Percentiles rank a stretch among this genome's conserved stretches.
These are phyloP conservation scores for Acrocyrtus sp. DNA, from an alignment of 2,888 invertebrate genomes.

Conservation along the genomic window DNA sequence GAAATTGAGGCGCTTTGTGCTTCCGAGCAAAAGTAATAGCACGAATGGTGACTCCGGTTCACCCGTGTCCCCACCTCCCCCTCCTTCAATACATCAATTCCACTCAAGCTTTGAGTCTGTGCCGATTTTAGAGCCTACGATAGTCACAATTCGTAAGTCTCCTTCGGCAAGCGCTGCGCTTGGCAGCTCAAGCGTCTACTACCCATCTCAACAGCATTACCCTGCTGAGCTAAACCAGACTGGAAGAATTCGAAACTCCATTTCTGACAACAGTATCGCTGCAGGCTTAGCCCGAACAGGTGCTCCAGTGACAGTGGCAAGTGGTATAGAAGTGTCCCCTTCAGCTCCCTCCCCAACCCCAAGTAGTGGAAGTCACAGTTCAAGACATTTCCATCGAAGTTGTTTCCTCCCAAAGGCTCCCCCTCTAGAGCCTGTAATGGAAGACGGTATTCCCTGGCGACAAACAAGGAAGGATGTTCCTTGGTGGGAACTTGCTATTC, in stretches of 20 bases:
- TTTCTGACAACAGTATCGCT: slow-evolving; percentile 62
- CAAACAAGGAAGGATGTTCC: slow-evolving; percentile 77
- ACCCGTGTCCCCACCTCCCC: slow-evolving; percentile 5
- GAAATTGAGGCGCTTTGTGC: slow-evolving; percentile 59
- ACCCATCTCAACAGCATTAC: slow-evolving; percentile 1
- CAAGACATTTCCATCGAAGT: slow-evolving; percentile 61
- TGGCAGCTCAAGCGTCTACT: slow-evolving; percentile 21
- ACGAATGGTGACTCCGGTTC: slow-evolving; percentile 3
- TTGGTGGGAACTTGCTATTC: slow-evolving; percentile 89
- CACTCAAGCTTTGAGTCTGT: slow-evolving; percentile 42
- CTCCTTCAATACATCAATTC: slow-evolving; percentile 43
- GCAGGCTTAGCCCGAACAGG: slow-evolving; percentile 15
- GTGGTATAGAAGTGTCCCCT: slow-evolving; percentile 15
- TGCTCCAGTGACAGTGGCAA: slow-evolving; percentile 43
- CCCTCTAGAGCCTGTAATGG: slow-evolving; percentile 61
- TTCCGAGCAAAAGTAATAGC: slow-evolving; percentile 52
- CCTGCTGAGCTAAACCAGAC: slow-evolving; percentile 4
- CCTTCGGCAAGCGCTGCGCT: slow-evolving; percentile 40
- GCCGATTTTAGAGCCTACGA: slow-evolving; percentile 27
- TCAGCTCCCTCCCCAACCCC: slow-evolving; percentile 16
- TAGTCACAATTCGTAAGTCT: slow-evolving; percentile 42
- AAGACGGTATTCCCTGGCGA: slow-evolving; percentile 65
- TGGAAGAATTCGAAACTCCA: slow-evolving; percentile 56
- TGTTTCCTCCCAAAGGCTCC: slow-evolving; percentile 62
- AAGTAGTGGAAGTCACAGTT: slow-evolving; percentile 25